Conservation (phyloP, 2,888 invertebrate species). For the Synergus itoensis region DNA sequence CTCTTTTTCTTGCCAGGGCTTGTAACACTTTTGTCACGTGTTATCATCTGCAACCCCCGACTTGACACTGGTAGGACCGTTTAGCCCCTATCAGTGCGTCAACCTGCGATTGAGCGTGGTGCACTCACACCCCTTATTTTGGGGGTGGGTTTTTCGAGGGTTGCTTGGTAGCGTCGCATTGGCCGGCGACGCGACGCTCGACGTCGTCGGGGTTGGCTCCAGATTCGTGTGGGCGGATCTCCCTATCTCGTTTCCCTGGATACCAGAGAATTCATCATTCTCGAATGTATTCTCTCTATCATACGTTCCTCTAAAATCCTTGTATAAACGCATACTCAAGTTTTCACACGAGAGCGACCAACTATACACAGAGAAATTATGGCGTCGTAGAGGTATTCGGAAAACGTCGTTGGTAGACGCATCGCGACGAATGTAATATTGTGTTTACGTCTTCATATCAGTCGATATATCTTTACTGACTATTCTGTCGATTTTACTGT, state of each 20-base stretch:
- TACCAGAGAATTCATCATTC: slow-evolving; percentile 57
- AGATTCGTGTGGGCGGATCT: slow-evolving; percentile 65
- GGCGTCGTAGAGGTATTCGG: slow-evolving; percentile 28
- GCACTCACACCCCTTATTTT: slow-evolving; percentile 47
- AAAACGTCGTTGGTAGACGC: slow-evolving; percentile 5
- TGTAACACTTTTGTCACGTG: slow-evolving; percentile 59
- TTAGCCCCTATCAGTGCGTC: slow-evolving; percentile 67
- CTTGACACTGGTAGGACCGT: slow-evolving; percentile 63
- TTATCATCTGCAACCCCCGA: slow-evolving; percentile 56
- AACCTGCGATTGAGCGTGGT: slow-evolving; percentile 64
- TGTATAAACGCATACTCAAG: slow-evolving; percentile 34
- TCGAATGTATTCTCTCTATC: slow-evolving; percentile 51
- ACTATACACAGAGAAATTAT: slow-evolving; percentile 14
- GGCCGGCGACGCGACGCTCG: slow-evolving; percentile 66
- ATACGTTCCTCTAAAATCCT: slow-evolving; percentile 34
- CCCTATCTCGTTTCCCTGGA: slow-evolving; percentile 66
- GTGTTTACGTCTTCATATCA: slow-evolving; percentile 9
- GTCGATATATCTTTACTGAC: no score
- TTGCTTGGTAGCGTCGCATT: slow-evolving; percentile 61
- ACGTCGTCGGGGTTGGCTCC: slow-evolving; percentile 67
- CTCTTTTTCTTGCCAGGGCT: neutral
- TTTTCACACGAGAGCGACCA: slow-evolving; percentile 23
- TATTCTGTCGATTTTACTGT: no score
- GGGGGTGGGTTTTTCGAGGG: slow-evolving; percentile 62
- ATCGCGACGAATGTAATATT: slow-evolving; percentile 32